Base-by-base conservation (phyloP, 2,113 vertebrate genomes). In the Brienomyrus longianalis region DNA sequence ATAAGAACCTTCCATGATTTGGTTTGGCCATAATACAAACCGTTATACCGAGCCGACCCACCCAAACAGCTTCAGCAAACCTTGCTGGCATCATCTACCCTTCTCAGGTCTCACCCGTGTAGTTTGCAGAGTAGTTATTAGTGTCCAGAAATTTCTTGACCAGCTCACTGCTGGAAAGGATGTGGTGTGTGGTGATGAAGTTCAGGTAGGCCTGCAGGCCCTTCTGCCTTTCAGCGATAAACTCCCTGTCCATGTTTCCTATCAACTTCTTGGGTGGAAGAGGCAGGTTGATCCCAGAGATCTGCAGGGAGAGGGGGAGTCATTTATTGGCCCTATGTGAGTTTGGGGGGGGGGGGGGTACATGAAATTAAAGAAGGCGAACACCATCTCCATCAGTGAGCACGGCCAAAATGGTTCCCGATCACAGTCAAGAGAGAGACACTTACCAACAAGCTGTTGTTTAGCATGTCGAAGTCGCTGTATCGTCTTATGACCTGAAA, bases 181-280 rank as follows among this genome's bases (percentile, higher is more conserved):
- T 92, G 88, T 97, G 97, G 90, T 99, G 97, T 91, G 97, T 96
- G 66, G 97, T 99, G 93, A 99, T 97, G n/a, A 96, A 95, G 92
- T 98, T 98, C 43, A 99, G 97, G 92, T 97, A 99, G 77, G 97
- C 94, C 93, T 99, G 98, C 70, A 99, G 96, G 83, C 98, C 98
- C 88, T 97, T 97, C 95, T 99, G 98, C 86, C 98, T 96, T 95
- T 99, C 98, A 0, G 98, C 98, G 3, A 99, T 97, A 93, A 99
- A 99, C 93, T 99, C 98, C 45, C 98, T 95, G 86, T 99, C 98
- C 98, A 99, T 99, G 94, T 99, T 99, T 77, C 98, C 97, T 56
- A 99, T 96, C 91, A 99, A 92, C 91, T 98, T 99, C 95, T 99
- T 99, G 54, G 98, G 98, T 92, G 98, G 98, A 92, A 99, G 97